phyloP scores from a whole-genome alignment of 2,113 vertebrate species.

The Calcarius ornatus region DNA sequence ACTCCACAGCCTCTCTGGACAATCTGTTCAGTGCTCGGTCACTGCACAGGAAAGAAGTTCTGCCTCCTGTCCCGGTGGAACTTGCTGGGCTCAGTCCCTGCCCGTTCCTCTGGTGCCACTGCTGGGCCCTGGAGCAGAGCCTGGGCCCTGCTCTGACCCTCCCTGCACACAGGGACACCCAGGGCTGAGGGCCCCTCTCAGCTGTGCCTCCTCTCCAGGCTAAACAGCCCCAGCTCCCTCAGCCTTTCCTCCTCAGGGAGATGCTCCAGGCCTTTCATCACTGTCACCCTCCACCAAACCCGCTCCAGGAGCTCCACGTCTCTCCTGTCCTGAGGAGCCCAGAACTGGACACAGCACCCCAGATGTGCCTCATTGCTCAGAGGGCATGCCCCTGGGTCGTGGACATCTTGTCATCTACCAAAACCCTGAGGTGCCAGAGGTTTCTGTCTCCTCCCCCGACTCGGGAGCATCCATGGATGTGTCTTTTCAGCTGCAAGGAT shows the following conservation, averaged over 20 bases:
- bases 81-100: neutral
- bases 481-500: accelerated
- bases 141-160: neutral
- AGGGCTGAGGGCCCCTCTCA: neutral
- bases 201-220: accelerated
- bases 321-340: accelerated
- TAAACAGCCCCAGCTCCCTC: neutral
- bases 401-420: neutral
- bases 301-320: neutral
- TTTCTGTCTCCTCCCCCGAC: neutral
- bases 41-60: neutral
- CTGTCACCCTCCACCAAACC: accelerated
- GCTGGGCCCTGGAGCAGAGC: neutral
- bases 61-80: neutral
- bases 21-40: accelerated
- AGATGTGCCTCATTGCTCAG: accelerated
- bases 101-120: neutral
- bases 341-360: neutral
- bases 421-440: neutral
- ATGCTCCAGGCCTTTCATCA: neutral
- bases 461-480: accelerated
- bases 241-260: neutral
- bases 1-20: accelerated
- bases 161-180: neutral
- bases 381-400: neutral